Evolutionary conservation across 2,797 vertebrate species (phyloP), one percentile per base, ranked within the genome.

Genomic region (Oreochromis mossambicus): DNA sequence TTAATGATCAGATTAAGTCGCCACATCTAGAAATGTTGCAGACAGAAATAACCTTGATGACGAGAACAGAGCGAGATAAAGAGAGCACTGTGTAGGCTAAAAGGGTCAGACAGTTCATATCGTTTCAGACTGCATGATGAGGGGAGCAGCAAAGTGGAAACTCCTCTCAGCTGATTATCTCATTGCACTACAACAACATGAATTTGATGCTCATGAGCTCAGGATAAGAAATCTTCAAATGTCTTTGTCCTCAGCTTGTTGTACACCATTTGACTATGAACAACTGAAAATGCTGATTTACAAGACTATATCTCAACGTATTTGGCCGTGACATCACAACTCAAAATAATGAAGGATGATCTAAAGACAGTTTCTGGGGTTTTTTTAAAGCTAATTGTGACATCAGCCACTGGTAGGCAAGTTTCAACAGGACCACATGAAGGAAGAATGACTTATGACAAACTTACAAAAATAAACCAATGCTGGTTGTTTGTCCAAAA

Each of bases 1-100:
- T 90, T 81, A 86, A 89, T 82, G 80, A 86, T 77, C 86, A 87
- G 86, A 86, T 89, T 86, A 89, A 79, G 78, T 41, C 68, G 81
- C 8, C 43, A 43, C 84, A 90, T 88, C 29, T 26, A 82, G 83
- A 91, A 76, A 90, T 83, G 51, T 61, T 19, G 8, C 36, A 75
- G 81, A 52, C 75, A 2, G 6, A 88, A 87, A 91, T 87, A 84
- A 83, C 84, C 78, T 54, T 48, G 48, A 86, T 75, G 87, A 87
- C 2, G 4, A 55, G 58, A 81, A 41, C 32, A 75, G 58, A 58
- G 19, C 10, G n/a, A 78, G 79, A 63, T 13, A 38, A 38, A 63
- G 32, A n/a, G 17, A 63, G 58, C 8, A 9, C 32, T 13, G 36
- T 26, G 43, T 29, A 15, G 43, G 19, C 38, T 46, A 51, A 6